Evolutionary conservation across 2,797 vertebrate species (phyloP).

Genomic region (Momotus momota): DNA sequence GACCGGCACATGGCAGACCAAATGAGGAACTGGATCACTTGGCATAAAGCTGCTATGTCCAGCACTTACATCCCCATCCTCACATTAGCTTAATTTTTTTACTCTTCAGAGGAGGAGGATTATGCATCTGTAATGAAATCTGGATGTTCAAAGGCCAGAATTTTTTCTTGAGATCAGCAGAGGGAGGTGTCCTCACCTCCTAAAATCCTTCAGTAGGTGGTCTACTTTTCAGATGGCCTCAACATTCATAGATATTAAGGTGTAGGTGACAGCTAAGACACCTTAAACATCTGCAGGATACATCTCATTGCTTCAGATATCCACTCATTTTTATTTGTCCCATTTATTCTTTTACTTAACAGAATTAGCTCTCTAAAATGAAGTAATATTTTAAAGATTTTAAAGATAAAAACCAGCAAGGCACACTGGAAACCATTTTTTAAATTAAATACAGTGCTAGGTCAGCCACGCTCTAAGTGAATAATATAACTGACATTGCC

Average conservation of each 20-base stretch:
- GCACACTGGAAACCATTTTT: background rate
- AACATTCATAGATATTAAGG: background rate
- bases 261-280: background rate
- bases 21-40: conserved; percentile 40
- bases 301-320: background rate
- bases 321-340: background rate
- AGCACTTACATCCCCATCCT: conserved; percentile 41
- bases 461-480: background rate
- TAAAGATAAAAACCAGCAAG: background rate
- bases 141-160: background rate
- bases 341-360: background rate
- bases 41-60: conserved; percentile 45
- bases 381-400: background rate
- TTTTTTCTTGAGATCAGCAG: background rate
- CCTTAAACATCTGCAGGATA: background rate
- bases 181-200: background rate
- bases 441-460: background rate
- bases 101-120: background rate
- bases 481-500: background rate
- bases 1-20: conserved; percentile 2
- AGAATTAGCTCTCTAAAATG: background rate
- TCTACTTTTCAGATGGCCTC: background rate
- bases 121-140: background rate
- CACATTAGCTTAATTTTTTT: background rate
- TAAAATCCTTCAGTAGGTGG: background rate